phyloP scores from a whole-genome alignment of 1,140 invertebrate species.

The Lanistes nyassanus region DNA sequence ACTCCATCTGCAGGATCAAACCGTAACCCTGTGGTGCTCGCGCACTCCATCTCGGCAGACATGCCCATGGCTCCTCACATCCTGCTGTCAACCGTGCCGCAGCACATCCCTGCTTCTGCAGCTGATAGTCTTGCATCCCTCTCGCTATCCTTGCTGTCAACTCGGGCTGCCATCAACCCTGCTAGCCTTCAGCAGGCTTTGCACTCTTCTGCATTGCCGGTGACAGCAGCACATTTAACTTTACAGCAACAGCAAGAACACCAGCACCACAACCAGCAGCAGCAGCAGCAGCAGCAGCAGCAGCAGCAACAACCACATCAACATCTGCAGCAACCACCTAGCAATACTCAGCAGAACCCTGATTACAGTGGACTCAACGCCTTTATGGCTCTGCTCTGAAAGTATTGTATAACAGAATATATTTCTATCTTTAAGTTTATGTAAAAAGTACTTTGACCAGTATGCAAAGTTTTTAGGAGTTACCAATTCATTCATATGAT shows the following conservation, averaged over 20 bases:
- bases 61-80: background rate
- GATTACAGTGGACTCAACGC: slow-evolving; percentile 44
- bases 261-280: slow-evolving; percentile 19
- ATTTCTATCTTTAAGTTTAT: too few species aligned
- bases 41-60: slow-evolving; percentile 10
- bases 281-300: slow-evolving; percentile 22
- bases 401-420: too few species aligned
- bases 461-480: too few species aligned
- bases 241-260: slow-evolving; percentile 19
- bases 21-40: background rate
- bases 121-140: slow-evolving; percentile 21
- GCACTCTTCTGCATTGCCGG: too few species aligned
- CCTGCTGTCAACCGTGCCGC: slow-evolving; percentile 13
- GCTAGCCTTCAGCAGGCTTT: background rate
- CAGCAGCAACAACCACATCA: too few species aligned
- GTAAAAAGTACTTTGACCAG: too few species aligned
- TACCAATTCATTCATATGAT: background rate
- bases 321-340: slow-evolving; percentile 20
- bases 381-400: slow-evolving; percentile 46
- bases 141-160: background rate
- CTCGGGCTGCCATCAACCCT: background rate
- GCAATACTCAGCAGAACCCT: slow-evolving; percentile 21
- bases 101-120: slow-evolving; percentile 13
- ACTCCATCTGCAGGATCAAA: background rate
- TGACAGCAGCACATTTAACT: slow-evolving; percentile 2